Evolutionary conservation across 1,140 invertebrate genomes (phyloP), one percentile per base, ranked within the genome.

Genomic region (Pachypsylla venusta): DNA sequence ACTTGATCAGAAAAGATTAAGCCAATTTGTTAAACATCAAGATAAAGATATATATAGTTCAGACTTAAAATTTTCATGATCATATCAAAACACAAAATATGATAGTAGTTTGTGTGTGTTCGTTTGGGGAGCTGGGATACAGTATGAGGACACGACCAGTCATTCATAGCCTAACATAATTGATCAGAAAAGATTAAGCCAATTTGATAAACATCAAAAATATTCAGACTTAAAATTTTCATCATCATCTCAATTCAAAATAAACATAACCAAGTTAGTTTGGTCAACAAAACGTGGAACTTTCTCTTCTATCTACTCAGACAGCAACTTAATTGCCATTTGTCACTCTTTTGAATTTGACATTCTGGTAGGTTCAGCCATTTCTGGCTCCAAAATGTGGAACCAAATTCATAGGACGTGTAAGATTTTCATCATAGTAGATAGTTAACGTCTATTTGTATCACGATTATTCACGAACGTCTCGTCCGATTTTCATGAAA

Each of bases 111-210:
- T n/a, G n/a, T n/a, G n/a, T n/a, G n/a, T n/a, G n/a, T n/a, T n/a
- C n/a, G n/a, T n/a, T n/a, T n/a, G n/a, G n/a, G n/a, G n/a, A n/a
- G n/a, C n/a, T n/a, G n/a, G n/a, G n/a, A n/a, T n/a, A n/a, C n/a
- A n/a, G n/a, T n/a, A n/a, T n/a, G n/a, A n/a, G n/a, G n/a, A n/a
- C n/a, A n/a, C n/a, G n/a, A n/a, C n/a, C n/a, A n/a, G n/a, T n/a
- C n/a, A n/a, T n/a, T n/a, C n/a, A n/a, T n/a, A n/a, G n/a, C n/a
- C n/a, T 10, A 35, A 16, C 10, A 16, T 19, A 48, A 48, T 48
- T 48, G 42, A 48, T 48, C 42, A 48, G 42, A 48, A 48, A 48
- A 48, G 42, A 48, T 48, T 48, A 48, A 48, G 42, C 42, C 42
- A 48, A 48, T 48, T 48, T 48, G 42, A 10, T n/a, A n/a, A 48